A percentile compares a stretch with the other conserved stretches of the same genome.
These are phyloP conservation scores for Empis livida DNA, from an alignment of 2,888 invertebrate genomes.

Conservation along the genomic window DNA sequence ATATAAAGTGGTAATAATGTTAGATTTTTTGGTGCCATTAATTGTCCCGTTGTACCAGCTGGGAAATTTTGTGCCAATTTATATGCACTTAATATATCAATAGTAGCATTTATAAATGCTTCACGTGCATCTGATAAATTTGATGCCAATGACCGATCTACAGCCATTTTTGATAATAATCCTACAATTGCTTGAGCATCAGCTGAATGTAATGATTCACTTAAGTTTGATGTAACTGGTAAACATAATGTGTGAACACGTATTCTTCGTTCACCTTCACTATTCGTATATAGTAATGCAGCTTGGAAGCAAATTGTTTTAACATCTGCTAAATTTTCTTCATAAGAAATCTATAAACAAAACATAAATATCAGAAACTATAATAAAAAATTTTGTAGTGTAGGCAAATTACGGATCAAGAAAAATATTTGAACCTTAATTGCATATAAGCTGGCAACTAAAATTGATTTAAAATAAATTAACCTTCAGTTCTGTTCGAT, in stretches of 20 bases:
- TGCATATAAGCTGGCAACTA: too few relatives aligned
- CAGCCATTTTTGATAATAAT: slow-evolving; percentile 93
- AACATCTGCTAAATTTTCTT: slow-evolving; percentile 75
- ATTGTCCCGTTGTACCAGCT: slow-evolving; percentile 41
- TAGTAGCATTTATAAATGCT: slow-evolving; percentile 88
- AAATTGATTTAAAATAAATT: too few relatives aligned
- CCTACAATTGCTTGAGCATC: slow-evolving; percentile 91
- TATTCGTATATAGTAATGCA: slow-evolving; percentile 90
- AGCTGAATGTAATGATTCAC: slow-evolving; percentile 77
- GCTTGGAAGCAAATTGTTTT: slow-evolving; percentile 94
- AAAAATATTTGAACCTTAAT: background rate
- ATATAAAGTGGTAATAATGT: slow-evolving; percentile 79
- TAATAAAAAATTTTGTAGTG: too few relatives aligned
- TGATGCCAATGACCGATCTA: slow-evolving; percentile 76
- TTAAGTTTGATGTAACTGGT: slow-evolving; percentile 72
- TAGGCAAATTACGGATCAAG: too few relatives aligned
- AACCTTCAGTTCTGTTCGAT: too few relatives aligned
- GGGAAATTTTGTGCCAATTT: slow-evolving; percentile 52
- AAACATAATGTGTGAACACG: slow-evolving; percentile 94
- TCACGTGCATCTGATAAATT: slow-evolving; percentile 89
- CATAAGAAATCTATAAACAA: slow-evolving; percentile 50
- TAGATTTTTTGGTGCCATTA: slow-evolving; percentile 65
- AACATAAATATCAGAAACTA: background rate
- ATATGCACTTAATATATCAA: slow-evolving; percentile 74
- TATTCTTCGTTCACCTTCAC: slow-evolving; percentile 90